These are phyloP conservation scores for Dioctria linearis DNA, from an alignment of 2,888 invertebrate species.

Conservation along the genomic window DNA sequence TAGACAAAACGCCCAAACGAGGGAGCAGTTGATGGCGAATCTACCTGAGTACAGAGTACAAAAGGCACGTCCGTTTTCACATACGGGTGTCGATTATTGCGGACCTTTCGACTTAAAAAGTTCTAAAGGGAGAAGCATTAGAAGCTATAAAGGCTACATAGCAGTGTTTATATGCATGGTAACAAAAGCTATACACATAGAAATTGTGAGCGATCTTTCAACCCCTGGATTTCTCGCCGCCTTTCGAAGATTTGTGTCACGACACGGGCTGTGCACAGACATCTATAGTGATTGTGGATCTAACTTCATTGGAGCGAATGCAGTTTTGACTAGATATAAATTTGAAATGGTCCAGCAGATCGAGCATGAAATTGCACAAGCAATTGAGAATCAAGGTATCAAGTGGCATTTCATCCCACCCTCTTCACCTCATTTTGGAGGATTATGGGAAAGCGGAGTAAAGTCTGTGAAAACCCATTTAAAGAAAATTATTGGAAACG, in stretches of 20 bases:
- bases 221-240: neutral
- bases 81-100: neutral
- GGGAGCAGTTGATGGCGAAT: slow-evolving; percentile 55
- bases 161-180: slow-evolving; percentile 56
- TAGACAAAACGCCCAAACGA: slow-evolving; percentile 51
- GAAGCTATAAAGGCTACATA: no score
- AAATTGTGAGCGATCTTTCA: slow-evolving; percentile 48
- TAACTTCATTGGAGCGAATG: neutral
- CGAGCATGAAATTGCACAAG: neutral
- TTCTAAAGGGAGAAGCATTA: no score
- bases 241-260: neutral
- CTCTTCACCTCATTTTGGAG: slow-evolving; percentile 7
- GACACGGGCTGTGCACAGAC: neutral
- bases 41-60: neutral
- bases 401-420: slow-evolving; percentile 3
- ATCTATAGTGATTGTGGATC: neutral
- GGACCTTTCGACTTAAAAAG: slow-evolving; percentile 55
- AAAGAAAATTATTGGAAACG: neutral
- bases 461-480: neutral
- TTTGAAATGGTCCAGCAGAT: neutral
- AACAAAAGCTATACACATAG: slow-evolving; percentile 58
- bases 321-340: neutral
- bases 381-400: neutral
- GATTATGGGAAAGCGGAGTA: neutral
- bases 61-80: neutral